These are phyloP conservation scores for Labia minor DNA, from an alignment of 2,888 invertebrate genomes.

Conservation along the genomic window DNA sequence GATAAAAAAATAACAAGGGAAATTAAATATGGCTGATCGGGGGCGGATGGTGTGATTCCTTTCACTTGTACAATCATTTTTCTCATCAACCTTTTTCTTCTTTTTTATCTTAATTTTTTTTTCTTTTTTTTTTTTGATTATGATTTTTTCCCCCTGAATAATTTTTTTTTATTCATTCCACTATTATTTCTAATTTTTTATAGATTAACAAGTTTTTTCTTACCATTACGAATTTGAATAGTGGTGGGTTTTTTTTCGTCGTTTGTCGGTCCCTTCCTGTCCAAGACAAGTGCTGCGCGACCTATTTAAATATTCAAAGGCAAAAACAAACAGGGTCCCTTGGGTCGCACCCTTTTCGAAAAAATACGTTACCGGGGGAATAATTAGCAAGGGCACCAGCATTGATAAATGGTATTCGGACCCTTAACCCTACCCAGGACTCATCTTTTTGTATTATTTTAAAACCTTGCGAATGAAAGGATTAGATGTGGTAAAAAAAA, in stretches of 20 bases:
- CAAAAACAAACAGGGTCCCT: conserved; percentile 8
- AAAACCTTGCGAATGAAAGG: conserved; percentile 13
- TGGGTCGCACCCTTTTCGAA: background rate
- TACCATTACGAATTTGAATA: background rate
- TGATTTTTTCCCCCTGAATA: background rate
- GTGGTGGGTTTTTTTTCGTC: conserved; percentile 14
- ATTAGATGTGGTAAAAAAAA: conserved; percentile 8
- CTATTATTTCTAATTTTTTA: conserved; percentile 16
- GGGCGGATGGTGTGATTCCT: no score
- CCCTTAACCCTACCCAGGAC: background rate
- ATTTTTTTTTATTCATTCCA: conserved; percentile 16
- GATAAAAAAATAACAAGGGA: no score
- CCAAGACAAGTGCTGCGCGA: background rate
- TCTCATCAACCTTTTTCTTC: conserved; percentile 3
- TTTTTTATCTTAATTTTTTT: background rate
- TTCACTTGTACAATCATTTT: background rate
- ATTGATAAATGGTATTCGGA: conserved; percentile 8
- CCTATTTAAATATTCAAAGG: conserved; percentile 6
- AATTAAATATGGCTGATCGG: no score
- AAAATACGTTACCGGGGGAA: conserved; percentile 13
- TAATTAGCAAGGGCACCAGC: conserved; percentile 2
- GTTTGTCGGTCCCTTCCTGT: background rate
- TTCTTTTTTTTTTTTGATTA: background rate
- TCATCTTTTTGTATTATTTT: conserved; percentile 13
- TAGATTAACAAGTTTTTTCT: background rate